Base-by-base conservation (phyloP, 92 coral and sea anemone genomes). In the Virgularia gustaviana region DNA sequence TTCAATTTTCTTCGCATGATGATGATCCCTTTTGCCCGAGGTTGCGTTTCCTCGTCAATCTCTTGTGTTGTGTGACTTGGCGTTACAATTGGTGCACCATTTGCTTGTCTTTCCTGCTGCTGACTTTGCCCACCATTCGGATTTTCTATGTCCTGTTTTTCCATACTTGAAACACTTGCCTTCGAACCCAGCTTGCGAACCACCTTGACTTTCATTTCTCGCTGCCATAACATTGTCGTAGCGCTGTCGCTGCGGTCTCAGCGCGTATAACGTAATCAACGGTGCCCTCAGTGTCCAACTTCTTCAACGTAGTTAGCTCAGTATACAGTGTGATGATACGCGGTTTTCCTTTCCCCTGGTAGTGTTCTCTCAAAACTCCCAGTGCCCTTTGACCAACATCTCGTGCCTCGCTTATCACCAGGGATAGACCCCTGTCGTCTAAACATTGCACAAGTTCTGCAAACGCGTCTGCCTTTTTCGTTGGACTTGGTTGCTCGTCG, bases 391-490 rank as follows among this genome's bases (percentile, higher is more conserved):
- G 36, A 0, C 83, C 83, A 34, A 77, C 76, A 49, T 83, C 74
- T 34, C 44, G 71, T 24, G 83, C 80, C 0, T 77, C 86, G 16
- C 82, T 55, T 38, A 78, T 78, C 3, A 83, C 78, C 23, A 72
- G 41, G 34, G 81, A 58, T 18, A 78, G 29, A 36, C 87, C 72
- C 25, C 87, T 35, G 55, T 70, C 76, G 45, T 78, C 87, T 27
- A 83, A 70, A 58, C 80, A 78, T 61, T 83, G 84, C 36, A 83
- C 73, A 37, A 83, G 66, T 57, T 83, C 75, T 2, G 84, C 84
- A 44, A 82, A 82, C 27, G 81, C 85, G 47, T 64, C 70, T 2
- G 67, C 77, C 10, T 47, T 49, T 41, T 62, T 75, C 29, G 23
- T 63, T 28, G 58, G 80, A 34, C 16, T 39, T 33, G 63, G 77